phyloP scores from a whole-genome alignment of 2,797 vertebrate species.

The Diceros bicornis region DNA sequence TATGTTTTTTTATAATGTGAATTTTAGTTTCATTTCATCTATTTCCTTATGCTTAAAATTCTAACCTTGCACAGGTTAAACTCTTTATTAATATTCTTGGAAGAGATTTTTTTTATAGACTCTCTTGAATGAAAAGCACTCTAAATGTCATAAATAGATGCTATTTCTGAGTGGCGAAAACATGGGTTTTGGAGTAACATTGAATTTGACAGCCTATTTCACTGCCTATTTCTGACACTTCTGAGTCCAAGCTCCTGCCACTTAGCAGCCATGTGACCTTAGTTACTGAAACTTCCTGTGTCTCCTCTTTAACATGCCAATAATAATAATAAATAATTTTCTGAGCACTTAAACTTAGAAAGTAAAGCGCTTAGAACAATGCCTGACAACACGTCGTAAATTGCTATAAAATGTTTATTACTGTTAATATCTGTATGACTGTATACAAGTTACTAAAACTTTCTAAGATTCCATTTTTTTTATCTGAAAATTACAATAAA shows the following conservation, averaged over 20 bases:
- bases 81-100: background rate
- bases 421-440: background rate
- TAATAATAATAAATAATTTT: slow-evolving; percentile 13
- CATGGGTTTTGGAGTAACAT: background rate
- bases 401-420: background rate
- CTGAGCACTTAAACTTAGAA: background rate
- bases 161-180: slow-evolving; percentile 16
- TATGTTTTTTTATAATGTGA: background rate
- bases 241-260: background rate
- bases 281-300: background rate
- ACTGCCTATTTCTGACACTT: background rate
- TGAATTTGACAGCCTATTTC: background rate
- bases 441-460: slow-evolving; percentile 18
- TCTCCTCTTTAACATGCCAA: background rate
- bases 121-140: background rate
- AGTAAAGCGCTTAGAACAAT: background rate
- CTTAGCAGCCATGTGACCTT: background rate
- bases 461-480: slow-evolving; percentile 43
- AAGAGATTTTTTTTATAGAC: background rate
- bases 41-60: slow-evolving; percentile 10
- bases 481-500: slow-evolving; percentile 18
- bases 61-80: slow-evolving; percentile 36
- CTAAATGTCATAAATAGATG: background rate
- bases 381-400: background rate
- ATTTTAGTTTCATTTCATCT: background rate